These are phyloP conservation scores for Lysiphlebus fabarum DNA, from an alignment of 1,140 invertebrate species.

Conservation along the genomic window DNA sequence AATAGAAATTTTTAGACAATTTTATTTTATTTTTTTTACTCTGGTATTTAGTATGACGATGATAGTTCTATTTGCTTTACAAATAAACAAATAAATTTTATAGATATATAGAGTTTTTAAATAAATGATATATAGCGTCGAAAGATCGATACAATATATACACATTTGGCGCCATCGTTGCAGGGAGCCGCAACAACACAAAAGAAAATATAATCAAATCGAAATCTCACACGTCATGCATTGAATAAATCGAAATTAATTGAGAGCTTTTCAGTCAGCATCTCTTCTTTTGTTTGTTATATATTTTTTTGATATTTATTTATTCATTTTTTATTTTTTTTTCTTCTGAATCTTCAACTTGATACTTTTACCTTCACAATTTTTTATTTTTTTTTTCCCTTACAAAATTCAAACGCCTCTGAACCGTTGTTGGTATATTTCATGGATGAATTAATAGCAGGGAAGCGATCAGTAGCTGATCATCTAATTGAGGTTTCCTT, in stretches of 20 bases:
- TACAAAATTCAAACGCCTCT: conserved; percentile 6
- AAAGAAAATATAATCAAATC: conserved; percentile 47
- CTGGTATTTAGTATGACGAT: too few species aligned
- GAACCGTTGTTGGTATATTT: conserved; percentile 3
- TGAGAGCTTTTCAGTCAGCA: conserved; percentile 44
- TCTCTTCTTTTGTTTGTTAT: conserved; percentile 31
- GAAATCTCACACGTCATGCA: conserved; percentile 49
- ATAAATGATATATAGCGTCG: too few species aligned
- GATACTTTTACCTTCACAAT: neutral
- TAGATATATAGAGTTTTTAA: neutral
- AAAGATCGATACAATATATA: neutral
- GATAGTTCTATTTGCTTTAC: too few species aligned
- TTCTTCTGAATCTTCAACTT: conserved; percentile 10
- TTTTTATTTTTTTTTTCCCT: conserved; percentile 7
- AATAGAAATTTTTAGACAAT: too few species aligned
- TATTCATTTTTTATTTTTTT: conserved; percentile 22
- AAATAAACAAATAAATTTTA: too few species aligned
- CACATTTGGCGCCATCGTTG: conserved; percentile 14
- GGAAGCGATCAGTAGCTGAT: conserved; percentile 51
- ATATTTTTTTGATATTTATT: conserved; percentile 17
- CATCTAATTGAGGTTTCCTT: conserved; percentile 41
- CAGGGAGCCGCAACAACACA: conserved; percentile 26
- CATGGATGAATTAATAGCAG: neutral
- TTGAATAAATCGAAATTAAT: conserved; percentile 54
- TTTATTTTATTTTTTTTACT: too few species aligned